Percentiles rank a stretch among this genome's conserved stretches.
phyloP scores from a whole-genome alignment of 2,888 invertebrate genomes.

The Hemithea aestivaria region DNA sequence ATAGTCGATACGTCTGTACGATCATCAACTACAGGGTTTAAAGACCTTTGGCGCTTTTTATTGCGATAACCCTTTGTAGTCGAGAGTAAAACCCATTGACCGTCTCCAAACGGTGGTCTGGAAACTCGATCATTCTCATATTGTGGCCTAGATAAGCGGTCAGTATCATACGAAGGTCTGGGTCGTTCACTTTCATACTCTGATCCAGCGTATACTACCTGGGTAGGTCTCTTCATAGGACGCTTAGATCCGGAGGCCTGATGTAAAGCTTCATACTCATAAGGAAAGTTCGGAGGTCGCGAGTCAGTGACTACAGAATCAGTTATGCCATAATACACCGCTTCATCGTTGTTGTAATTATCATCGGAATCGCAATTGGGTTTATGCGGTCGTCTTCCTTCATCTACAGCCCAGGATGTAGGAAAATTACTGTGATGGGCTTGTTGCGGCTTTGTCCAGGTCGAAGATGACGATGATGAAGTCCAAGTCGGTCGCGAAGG shows the following conservation, averaged over 20 bases:
- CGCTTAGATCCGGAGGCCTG: constrained; percentile 51
- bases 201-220: constrained; percentile 71
- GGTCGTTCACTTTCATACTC: constrained; percentile 55
- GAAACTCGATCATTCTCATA: constrained; percentile 33
- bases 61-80: constrained; percentile 87
- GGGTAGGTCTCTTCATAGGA: constrained; percentile 63
- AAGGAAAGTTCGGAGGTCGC: constrained; percentile 70
- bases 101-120: constrained; percentile 83
- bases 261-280: constrained; percentile 66
- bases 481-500: constrained; percentile 56
- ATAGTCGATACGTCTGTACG: constrained; percentile 47
- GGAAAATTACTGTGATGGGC: constrained; percentile 38
- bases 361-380: constrained; percentile 67
- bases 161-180: constrained; percentile 58
- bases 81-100: constrained; percentile 87
- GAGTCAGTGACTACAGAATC: constrained; percentile 71
- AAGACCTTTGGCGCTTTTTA: constrained; percentile 67
- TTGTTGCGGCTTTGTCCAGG: constrained; percentile 44
- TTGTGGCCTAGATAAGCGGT: constrained; percentile 5
- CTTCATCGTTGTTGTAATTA: constrained; percentile 48
- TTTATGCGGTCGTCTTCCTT: constrained; percentile 60
- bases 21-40: constrained; percentile 45
- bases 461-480: constrained; percentile 8
- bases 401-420: constrained; percentile 62
- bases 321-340: constrained; percentile 61